Base-by-base conservation (phyloP, 2,797 vertebrate genomes). In the Petrocephalus schoutedeni region DNA sequence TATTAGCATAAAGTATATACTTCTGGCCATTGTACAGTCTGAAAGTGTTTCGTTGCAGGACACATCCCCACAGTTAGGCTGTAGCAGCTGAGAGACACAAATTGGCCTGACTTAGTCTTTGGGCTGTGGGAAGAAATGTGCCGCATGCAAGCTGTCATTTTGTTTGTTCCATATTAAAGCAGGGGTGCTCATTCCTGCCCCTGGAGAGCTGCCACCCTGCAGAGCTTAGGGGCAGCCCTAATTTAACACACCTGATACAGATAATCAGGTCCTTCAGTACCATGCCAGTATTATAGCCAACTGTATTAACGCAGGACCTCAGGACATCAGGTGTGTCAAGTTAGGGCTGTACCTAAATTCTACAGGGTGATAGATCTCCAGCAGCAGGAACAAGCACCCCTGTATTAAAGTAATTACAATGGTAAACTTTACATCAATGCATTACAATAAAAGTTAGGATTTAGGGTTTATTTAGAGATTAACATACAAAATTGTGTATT, bases 401-500 rank as follows among this genome's bases (percentile, higher is more conserved):
- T 28, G 28, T 41, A 77, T 32, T 14, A 64, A 64, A 28, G 32
- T 41, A 77, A 16, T 19, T 45, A 77, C 28, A 41, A 36, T 32
- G 41, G 2, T 77, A 21, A 83, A 83, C 77, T 10, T 83, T n/a
- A 41, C 77, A 83, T 8, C 49, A 49, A 53, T 53, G 36, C 9
- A 45, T 41, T 83, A 53, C 23, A 53, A 5, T 49, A 53, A 28
- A 28, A 28, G 28, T 28, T 28, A 28, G 28, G 28, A 28, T 28
- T 28, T 28, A 28, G 1, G 93, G 93, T 45, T 77, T 74, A 89
- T 87, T 89, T n/a, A 89, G 91, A 90, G 91, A 92, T 91, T 89
- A 86, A 85, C 54, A 49, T 41, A 56, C n/a, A 77, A 54, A 28
- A 28, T 28, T 28, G 1, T 28, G 12, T 53, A 57, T 23, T 88